phyloP scores from a whole-genome alignment of 2,888 invertebrate genomes.

The Proisotoma minuta region DNA sequence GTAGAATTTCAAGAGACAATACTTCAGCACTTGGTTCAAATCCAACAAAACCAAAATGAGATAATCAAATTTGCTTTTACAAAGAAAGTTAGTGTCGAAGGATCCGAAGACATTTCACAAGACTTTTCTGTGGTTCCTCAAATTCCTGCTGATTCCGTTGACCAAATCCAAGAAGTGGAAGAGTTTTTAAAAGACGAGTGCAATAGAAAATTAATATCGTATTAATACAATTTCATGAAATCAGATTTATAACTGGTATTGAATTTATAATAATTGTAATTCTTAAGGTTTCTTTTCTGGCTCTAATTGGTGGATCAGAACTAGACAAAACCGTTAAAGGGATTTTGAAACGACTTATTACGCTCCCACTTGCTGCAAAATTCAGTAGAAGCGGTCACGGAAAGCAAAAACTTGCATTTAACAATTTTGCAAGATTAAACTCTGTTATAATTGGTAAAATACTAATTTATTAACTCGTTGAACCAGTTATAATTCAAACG shows the following conservation, averaged over 20 bases:
- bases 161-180: too few relatives aligned
- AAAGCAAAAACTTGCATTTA: not conserved
- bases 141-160: not conserved
- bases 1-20: not conserved
- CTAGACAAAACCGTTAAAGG: not conserved
- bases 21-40: not conserved
- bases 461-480: not conserved
- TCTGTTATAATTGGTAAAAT: not conserved
- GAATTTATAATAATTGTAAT: not conserved
- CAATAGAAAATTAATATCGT: too few relatives aligned
- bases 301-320: not conserved
- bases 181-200: too few relatives aligned
- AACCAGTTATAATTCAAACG: not conserved
- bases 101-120: too few relatives aligned
- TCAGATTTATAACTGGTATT: too few relatives aligned
- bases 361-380: not conserved
- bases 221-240: too few relatives aligned
- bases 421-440: not conserved
- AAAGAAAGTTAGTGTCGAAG: too few relatives aligned
- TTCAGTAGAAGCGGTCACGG: not conserved
- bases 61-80: too few relatives aligned
- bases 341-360: not conserved
- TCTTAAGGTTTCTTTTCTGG: not conserved
- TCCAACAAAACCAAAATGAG: not conserved
- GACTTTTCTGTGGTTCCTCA: not conserved